phyloP scores from a whole-genome alignment of 2,888 invertebrate genomes.

The Monochamus alternatus region DNA sequence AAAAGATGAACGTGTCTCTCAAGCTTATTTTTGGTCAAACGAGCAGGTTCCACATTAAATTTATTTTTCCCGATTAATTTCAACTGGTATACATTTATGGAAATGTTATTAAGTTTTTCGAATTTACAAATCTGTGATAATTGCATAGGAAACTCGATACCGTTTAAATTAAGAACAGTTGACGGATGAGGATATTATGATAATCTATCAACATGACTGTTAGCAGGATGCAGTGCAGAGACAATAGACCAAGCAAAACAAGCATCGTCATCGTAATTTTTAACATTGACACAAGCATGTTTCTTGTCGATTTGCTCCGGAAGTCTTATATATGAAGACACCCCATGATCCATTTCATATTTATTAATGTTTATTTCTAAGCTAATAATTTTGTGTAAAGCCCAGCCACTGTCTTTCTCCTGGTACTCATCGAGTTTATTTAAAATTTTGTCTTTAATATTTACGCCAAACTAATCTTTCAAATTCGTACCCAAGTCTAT shows the following conservation, averaged over 20 bases:
- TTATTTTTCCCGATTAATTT: not conserved
- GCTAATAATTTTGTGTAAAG: not conserved
- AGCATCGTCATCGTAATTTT: not conserved
- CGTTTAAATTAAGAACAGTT: not conserved
- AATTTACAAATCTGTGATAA: not conserved
- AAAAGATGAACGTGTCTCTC: not conserved
- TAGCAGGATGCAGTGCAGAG: no score
- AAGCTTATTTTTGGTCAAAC: not conserved
- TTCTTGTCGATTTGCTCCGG: conserved; percentile 49
- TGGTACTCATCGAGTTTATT: not conserved
- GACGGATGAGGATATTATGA: not conserved
- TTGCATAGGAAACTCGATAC: not conserved
- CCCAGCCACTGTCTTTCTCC: not conserved
- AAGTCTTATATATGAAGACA: conserved; percentile 52
- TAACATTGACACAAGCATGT: conserved; percentile 3
- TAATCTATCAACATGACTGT: not conserved
- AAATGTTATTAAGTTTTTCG: not conserved
- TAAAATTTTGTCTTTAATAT: not conserved
- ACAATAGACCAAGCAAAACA: not conserved
- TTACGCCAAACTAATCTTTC: not conserved
- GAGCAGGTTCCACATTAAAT: not conserved
- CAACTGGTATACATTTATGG: not conserved
- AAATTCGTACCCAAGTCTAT: not conserved
- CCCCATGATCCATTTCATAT: conserved; percentile 29
- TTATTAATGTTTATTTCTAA: conserved; percentile 17